phyloP scores from a whole-genome alignment of 2,888 invertebrate species.

The Zygaena filipendulae region DNA sequence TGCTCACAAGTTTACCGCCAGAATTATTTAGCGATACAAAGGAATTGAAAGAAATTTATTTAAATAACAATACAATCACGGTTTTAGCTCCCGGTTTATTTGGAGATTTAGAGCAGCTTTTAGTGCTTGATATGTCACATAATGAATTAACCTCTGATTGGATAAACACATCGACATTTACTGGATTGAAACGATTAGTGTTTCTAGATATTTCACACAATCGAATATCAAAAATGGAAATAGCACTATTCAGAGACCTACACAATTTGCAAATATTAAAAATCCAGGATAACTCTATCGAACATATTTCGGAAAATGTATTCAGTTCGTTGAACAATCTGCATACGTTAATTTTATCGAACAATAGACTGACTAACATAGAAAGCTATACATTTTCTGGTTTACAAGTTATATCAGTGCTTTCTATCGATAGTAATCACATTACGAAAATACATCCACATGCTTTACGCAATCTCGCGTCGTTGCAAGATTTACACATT shows the following conservation, averaged over 20 bases:
- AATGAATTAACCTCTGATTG: slow-evolving; percentile 85
- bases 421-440: slow-evolving; percentile 84
- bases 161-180: slow-evolving; percentile 84
- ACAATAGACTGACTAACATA: slow-evolving; percentile 80
- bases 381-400: slow-evolving; percentile 83
- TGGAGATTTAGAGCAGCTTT: slow-evolving; percentile 77
- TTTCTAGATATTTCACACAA: slow-evolving; percentile 83
- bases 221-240: slow-evolving; percentile 78
- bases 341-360: slow-evolving; percentile 83
- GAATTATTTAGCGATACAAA: slow-evolving; percentile 83
- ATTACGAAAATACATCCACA: slow-evolving; percentile 79
- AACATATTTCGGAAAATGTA: slow-evolving; percentile 80
- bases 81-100: slow-evolving; percentile 85
- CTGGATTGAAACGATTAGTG: slow-evolving; percentile 79
- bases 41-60: slow-evolving; percentile 81
- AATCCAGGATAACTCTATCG: slow-evolving; percentile 82
- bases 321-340: slow-evolving; percentile 81
- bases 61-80: slow-evolving; percentile 85
- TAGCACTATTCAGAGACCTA: slow-evolving; percentile 80
- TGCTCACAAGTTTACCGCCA: slow-evolving; percentile 81
- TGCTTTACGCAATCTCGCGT: slow-evolving; percentile 81
- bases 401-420: slow-evolving; percentile 77
- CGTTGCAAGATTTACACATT: slow-evolving; percentile 83
- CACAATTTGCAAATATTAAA: slow-evolving; percentile 83
- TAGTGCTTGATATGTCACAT: slow-evolving; percentile 80